Evolutionary conservation across 2,113 vertebrate species (phyloP).

Genomic region (Varanus komodoensis): DNA sequence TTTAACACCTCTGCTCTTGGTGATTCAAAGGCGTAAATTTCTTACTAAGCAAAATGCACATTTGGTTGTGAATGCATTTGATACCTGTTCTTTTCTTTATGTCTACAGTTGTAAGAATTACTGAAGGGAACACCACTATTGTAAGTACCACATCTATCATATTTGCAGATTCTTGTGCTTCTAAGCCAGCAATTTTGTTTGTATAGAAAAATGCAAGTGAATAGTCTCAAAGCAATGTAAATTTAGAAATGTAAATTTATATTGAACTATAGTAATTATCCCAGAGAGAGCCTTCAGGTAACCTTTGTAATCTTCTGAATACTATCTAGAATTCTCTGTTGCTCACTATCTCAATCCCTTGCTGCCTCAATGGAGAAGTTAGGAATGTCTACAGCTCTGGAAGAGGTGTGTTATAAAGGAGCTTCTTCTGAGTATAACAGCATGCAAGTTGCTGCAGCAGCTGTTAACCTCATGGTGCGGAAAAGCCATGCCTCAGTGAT

Average conservation of each 20-base stretch:
- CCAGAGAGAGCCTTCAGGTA: background rate
- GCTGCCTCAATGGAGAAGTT: background rate
- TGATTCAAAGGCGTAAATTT: background rate
- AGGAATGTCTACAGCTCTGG: background rate
- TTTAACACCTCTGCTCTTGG: background rate
- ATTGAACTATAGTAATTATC: background rate
- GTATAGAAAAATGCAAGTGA: background rate
- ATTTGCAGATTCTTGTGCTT: background rate
- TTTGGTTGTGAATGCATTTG: constrained; percentile 33
- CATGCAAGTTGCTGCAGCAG: background rate
- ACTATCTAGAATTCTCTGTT: background rate
- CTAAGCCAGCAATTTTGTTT: background rate
- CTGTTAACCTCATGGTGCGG: background rate
- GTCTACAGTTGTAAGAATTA: constrained; percentile 77
- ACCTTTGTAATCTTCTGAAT: background rate
- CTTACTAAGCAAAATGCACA: constrained; percentile 18
- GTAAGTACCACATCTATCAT: constrained; percentile 68
- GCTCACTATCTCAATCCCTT: background rate
- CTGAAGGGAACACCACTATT: constrained; percentile 79
- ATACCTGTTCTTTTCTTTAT: constrained; percentile 55
- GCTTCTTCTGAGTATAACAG: too few species aligned
- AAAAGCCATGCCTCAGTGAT: background rate
- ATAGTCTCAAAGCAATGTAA: background rate
- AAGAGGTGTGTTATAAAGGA: background rate
- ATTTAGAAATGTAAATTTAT: background rate